A percentile compares a stretch with the other conserved stretches of the same genome.
Conservation (phyloP, 2,888 invertebrate species). For the Sipha maydis region DNA sequence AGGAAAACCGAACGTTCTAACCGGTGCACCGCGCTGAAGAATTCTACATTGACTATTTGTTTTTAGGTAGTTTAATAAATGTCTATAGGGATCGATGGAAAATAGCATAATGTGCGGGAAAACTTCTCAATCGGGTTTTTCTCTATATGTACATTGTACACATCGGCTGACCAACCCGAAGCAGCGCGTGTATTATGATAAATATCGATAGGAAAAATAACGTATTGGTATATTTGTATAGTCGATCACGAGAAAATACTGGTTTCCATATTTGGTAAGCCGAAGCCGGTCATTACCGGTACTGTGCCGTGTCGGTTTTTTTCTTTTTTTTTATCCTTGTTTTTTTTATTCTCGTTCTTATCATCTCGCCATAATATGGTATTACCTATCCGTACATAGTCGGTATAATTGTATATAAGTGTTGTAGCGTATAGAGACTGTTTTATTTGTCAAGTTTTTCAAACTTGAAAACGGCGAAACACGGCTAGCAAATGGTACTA, state of each 20-base stretch:
- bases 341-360: background rate
- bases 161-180: background rate
- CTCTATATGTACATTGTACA: too few relatives aligned
- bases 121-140: too few relatives aligned
- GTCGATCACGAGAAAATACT: conserved; percentile 49
- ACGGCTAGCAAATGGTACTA: background rate
- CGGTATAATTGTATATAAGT: background rate
- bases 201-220: conserved; percentile 48
- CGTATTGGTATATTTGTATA: background rate
- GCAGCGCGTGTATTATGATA: conserved; percentile 31
- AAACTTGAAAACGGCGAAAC: background rate
- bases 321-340: background rate
- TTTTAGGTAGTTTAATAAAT: too few relatives aligned
- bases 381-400: background rate
- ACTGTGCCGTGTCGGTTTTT: conserved; percentile 11
- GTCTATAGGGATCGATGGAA: too few relatives aligned
- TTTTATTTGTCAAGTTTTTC: background rate
- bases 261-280: conserved; percentile 59
- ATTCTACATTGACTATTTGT: too few relatives aligned
- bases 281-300: conserved; percentile 56
- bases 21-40: too few relatives aligned
- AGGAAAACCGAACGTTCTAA: too few relatives aligned
- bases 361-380: background rate
- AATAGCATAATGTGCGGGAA: too few relatives aligned
- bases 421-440: background rate